Percentiles rank a stretch among this genome's conserved stretches.
Evolutionary conservation across 2,113 vertebrate species (phyloP).

Genomic region (Aramus guarauna): DNA sequence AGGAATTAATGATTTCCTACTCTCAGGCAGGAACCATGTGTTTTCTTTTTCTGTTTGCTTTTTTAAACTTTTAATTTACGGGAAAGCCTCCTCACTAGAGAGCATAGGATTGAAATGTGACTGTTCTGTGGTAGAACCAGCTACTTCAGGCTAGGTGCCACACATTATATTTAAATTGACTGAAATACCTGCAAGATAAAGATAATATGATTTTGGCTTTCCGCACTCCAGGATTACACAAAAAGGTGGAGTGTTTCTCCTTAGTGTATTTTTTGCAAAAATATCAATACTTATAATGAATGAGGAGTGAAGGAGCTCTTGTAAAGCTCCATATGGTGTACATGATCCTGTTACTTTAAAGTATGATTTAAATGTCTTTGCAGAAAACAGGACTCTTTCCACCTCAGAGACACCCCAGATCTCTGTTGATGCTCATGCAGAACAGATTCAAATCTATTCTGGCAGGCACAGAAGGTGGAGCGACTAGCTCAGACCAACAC

Average conservation of each 20-base stretch:
- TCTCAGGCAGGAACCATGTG: not conserved
- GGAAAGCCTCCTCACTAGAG: not conserved
- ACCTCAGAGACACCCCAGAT: not conserved
- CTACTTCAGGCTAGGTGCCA: not conserved
- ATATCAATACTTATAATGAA: not conserved
- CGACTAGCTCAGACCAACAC: accelerated
- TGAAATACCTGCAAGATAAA: not conserved
- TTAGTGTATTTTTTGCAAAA: not conserved
- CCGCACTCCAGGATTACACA: not conserved
- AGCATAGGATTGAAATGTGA: not conserved
- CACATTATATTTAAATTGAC: not conserved
- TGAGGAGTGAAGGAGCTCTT: not conserved
- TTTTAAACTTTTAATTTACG: not conserved
- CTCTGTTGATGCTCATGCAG: not conserved
- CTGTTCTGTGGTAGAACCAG: not conserved
- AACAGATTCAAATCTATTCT: not conserved
- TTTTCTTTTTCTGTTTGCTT: not conserved
- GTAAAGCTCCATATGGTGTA: not conserved
- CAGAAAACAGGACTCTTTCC: not conserved
- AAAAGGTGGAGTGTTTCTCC: not conserved
- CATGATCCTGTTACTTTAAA: not conserved
- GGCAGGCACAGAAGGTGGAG: accelerated
- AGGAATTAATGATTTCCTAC: not conserved
- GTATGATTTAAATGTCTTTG: not conserved
- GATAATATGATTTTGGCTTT: not conserved